phyloP scores from a whole-genome alignment of 1,140 invertebrate genomes.

The Danaus melanippus region DNA sequence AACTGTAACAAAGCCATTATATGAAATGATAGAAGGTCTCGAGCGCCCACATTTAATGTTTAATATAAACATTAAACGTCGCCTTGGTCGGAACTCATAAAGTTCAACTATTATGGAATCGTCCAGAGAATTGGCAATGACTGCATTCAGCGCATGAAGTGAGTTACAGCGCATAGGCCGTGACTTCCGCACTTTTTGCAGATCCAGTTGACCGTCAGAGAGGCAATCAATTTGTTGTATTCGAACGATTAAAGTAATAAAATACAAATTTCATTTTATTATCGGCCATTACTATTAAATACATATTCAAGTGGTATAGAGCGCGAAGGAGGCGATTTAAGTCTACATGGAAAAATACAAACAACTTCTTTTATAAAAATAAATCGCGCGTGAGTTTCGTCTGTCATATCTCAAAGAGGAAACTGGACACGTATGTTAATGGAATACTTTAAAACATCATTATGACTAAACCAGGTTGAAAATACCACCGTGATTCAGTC shows the following conservation, averaged over 20 bases:
- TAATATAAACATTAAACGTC: no score
- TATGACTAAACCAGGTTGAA: neutral
- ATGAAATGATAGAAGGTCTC: no score
- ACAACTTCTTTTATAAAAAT: no score
- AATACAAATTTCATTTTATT: neutral
- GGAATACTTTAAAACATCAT: slow-evolving; percentile 4
- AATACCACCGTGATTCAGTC: neutral
- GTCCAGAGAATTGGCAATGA: slow-evolving; percentile 21
- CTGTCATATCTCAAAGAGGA: neutral
- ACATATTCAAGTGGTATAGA: no score
- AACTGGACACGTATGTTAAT: slow-evolving; percentile 1
- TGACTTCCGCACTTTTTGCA: slow-evolving; percentile 43
- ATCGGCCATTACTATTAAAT: neutral
- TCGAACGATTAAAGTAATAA: slow-evolving; percentile 15
- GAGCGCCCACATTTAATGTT: no score
- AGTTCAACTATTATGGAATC: slow-evolving; percentile 1
- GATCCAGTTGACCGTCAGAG: slow-evolving; percentile 23
- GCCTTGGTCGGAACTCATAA: no score
- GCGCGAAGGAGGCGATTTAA: no score
- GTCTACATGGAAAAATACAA: no score
- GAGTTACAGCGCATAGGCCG: slow-evolving; percentile 26
- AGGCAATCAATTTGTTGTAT: slow-evolving; percentile 26
- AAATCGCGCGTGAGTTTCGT: neutral
- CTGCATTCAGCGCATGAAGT: slow-evolving; percentile 16
- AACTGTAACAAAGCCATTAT: no score